Percentiles rank a stretch among this genome's conserved stretches.
Conservation (phyloP, 2,888 invertebrate genomes). For the Halocaridina rubra region DNA sequence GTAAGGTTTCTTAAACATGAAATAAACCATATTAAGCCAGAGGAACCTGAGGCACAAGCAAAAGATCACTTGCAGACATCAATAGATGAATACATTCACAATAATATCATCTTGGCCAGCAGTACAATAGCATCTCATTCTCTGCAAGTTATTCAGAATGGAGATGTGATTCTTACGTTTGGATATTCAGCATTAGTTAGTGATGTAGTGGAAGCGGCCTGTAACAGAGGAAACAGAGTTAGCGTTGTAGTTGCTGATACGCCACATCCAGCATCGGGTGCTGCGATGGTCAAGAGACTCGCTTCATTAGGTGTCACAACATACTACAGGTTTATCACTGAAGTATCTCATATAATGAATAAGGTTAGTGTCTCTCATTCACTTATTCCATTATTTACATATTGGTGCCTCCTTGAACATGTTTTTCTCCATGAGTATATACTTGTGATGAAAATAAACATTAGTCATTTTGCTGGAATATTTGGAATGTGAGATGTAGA, state of each 20-base stretch:
- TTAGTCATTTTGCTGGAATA: no score
- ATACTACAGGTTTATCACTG: slow-evolving; percentile 49
- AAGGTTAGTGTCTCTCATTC: slow-evolving; percentile 23
- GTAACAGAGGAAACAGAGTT: slow-evolving; percentile 2
- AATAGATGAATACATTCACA: slow-evolving; percentile 35
- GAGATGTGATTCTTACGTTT: slow-evolving; percentile 53
- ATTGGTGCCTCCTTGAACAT: no score
- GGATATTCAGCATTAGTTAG: slow-evolving; percentile 47
- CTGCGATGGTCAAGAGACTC: slow-evolving; percentile 27
- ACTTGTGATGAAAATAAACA: no score
- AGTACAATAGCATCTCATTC: slow-evolving; percentile 45
- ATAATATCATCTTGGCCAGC: slow-evolving; percentile 47
- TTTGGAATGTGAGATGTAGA: no score
- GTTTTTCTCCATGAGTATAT: no score
- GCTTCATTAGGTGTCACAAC: slow-evolving; percentile 17
- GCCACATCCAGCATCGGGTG: slow-evolving; percentile 41
- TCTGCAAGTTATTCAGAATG: slow-evolving; percentile 20
- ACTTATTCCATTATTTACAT: background rate
- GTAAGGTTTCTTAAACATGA: slow-evolving; percentile 52
- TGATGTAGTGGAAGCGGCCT: slow-evolving; percentile 45
- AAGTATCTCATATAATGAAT: slow-evolving; percentile 41
- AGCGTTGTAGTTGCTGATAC: slow-evolving; percentile 52
- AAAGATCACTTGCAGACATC: slow-evolving; percentile 41
- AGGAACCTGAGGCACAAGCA: slow-evolving; percentile 46
- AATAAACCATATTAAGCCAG: slow-evolving; percentile 36